Evolutionary conservation across 1,140 invertebrate genomes (phyloP), one percentile per base, ranked within the genome.

Genomic region (Cydia pomonella): DNA sequence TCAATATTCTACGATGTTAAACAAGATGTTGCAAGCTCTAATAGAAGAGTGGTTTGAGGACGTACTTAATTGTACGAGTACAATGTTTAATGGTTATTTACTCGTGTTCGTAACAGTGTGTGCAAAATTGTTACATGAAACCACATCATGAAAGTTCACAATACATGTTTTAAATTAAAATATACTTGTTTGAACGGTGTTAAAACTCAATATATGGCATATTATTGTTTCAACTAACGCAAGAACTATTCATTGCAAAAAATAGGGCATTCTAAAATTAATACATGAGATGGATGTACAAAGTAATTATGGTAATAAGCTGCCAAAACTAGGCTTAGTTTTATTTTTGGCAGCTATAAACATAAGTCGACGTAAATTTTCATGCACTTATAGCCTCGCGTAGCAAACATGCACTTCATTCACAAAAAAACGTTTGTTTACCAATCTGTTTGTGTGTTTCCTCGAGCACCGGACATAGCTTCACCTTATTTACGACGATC

Each of bases 401-500:
- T n/a, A 50, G 2, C n/a, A 50, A 13, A 7, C n/a, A 33, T 18
- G 13, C 27, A 41, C 0, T 69, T 33, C 25, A 33, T 38, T 69
- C 27, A 69, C 29, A 69, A 69, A 41, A 25, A 59, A 29, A 25
- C n/a, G 16, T 75, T 72, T 73, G 77, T 80, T 73, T 83, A 91
- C 89, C 89, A 82, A 88, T 90, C 62, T 82, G 74, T 86, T 91
- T 91, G 47, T 84, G 47, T 9, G 86, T 80, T 79, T 87, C 89
- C 78, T 91, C 91, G 72, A 82, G 73, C 72, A 88, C 86, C 72
- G 90, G 87, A 82, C 90, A 92, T 83, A 92, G 81, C 77, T 87
- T 84, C 75, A 92, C 86, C 83, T 83, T 90, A 83, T 91, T 93
- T 78, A 92, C 88, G 76, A 93, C 87, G 78, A 93, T 92, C 72